These are phyloP conservation scores for Ochropacha duplaris DNA, from an alignment of 2,888 invertebrate genomes.

Conservation along the genomic window DNA sequence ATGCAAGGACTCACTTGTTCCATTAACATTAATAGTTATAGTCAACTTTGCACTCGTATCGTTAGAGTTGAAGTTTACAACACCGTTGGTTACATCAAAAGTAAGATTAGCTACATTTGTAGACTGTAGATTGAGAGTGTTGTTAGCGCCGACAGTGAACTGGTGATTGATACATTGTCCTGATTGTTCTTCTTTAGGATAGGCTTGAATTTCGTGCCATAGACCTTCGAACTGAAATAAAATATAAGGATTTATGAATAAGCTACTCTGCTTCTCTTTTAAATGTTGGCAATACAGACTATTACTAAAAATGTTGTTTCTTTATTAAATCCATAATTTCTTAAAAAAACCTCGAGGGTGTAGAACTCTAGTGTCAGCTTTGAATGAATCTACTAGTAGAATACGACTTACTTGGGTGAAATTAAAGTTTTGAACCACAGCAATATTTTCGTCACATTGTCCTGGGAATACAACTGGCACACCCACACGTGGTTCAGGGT, in stretches of 20 bases:
- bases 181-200: slow-evolving; percentile 49
- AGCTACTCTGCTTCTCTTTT: too few species aligned
- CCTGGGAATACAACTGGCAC: slow-evolving; percentile 60
- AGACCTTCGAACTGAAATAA: slow-evolving; percentile 52
- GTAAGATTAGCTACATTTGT: slow-evolving; percentile 45
- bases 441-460: slow-evolving; percentile 45
- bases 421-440: slow-evolving; percentile 44
- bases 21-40: slow-evolving; percentile 36
- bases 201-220: slow-evolving; percentile 62
- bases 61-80: slow-evolving; percentile 32
- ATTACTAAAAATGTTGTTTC: too few species aligned
- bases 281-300: too few species aligned
- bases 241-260: too few species aligned
- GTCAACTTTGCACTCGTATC: slow-evolving; percentile 49
- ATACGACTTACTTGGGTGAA: slow-evolving; percentile 33
- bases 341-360: too few species aligned
- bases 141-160: slow-evolving; percentile 30
- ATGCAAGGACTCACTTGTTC: slow-evolving; percentile 31
- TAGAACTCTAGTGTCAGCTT: too few species aligned
- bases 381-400: not conserved
- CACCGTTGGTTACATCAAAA: slow-evolving; percentile 28
- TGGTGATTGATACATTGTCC: slow-evolving; percentile 59
- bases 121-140: slow-evolving; percentile 41
- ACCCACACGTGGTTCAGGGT: slow-evolving; percentile 50
- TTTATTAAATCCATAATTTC: too few species aligned